Base-by-base conservation (phyloP, 2,113 vertebrate genomes). In the Pithys albifrons region DNA sequence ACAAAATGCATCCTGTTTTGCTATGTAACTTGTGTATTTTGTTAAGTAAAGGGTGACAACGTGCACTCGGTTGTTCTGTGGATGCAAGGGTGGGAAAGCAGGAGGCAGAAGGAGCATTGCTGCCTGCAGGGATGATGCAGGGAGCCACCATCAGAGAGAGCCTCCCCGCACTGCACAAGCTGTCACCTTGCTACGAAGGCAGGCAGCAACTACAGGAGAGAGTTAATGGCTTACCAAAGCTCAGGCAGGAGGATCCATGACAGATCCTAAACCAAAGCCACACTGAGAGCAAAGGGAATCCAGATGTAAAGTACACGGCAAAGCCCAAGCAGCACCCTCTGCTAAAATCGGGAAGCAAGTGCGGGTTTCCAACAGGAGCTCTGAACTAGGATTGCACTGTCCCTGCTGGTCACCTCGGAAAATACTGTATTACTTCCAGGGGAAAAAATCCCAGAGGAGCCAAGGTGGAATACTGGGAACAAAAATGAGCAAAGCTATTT, bases 51-150 rank as follows among this genome's bases (percentile, higher is more conserved):
- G 54, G n/a, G 75, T 0, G 37, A 28, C 57, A 15, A 8, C 0
- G 7, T 2, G 41, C 61, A 3, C 1, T 3, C 27, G 8, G 19
- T 7, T 8, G 48, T 7, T 39, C 31, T 2, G 82, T 3, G 1
- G 70, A 9, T 43, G 69, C 46, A 43, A 37, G 31, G 48, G 37
- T 19, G 75, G 83, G 6, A 51, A 55, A 69, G 5, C 19, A 25
- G 62, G 58, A 72, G 25, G 54, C 48, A 48, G 69, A 57, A 37
- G 3, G 31, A 89, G 73, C 81, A 62, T 27, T 25, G 0, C 49
- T 67, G 88, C 37, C 43, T 4, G n/a, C 58, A 37, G 66, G 80
- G 76, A 13, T 28, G 52, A 8, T 4, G 64, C 49, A 5, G 58
- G 81, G 14, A 2, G 57, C 3, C 31, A 2, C 4, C 1, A 1